Conservation (phyloP, 2,113 vertebrate genomes). For the Chiloscyllium plagiosum region DNA sequence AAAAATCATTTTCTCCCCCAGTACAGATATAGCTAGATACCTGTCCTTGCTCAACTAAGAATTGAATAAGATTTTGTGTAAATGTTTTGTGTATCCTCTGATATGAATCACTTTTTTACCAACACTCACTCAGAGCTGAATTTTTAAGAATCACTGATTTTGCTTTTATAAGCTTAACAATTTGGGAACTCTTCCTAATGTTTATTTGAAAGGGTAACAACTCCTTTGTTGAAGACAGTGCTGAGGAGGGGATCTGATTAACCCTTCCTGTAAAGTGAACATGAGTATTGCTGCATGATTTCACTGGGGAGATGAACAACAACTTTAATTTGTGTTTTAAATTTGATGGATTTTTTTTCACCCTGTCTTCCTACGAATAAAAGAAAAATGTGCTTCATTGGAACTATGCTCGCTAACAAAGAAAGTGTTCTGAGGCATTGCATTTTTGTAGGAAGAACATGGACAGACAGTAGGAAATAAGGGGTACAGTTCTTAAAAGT, state of each 20-base stretch:
- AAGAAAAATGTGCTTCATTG: background rate
- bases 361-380: background rate
- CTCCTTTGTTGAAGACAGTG: background rate
- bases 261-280: background rate
- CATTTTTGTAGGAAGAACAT: too few species aligned
- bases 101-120: slow-evolving; percentile 19
- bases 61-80: slow-evolving; percentile 26
- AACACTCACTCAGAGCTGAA: background rate
- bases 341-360: background rate
- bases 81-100: slow-evolving; percentile 24
- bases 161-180: slow-evolving; percentile 16
- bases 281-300: background rate
- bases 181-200: slow-evolving; percentile 23
- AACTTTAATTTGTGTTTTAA: background rate
- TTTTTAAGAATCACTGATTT: slow-evolving; percentile 1
- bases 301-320: background rate
- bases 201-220: slow-evolving; percentile 15
- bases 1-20: slow-evolving; percentile 30
- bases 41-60: background rate
- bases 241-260: background rate
- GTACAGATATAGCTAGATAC: slow-evolving; percentile 12
- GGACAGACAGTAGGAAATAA: too few species aligned
- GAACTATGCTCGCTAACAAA: background rate
- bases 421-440: background rate
- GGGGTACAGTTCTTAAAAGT: too few species aligned